A percentile compares a stretch with the other conserved stretches of the same genome.
Conservation (phyloP, 2,888 invertebrate genomes). For the Acleris holmiana region DNA sequence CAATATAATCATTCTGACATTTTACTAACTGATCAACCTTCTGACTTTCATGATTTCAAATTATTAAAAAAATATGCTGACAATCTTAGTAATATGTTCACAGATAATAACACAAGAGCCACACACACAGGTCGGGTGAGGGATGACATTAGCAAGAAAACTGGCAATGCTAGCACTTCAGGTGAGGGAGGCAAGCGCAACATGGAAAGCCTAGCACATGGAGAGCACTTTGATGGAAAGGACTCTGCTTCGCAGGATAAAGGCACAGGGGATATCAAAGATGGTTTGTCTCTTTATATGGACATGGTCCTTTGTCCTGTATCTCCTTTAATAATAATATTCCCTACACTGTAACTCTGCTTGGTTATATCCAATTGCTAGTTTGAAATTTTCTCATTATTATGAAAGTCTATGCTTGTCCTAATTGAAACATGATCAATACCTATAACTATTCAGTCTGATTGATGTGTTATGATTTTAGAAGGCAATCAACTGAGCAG, state of each 20-base stretch:
- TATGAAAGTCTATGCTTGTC: too few species aligned
- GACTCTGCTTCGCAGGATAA: slow-evolving; percentile 69
- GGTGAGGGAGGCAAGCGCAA: slow-evolving; percentile 69
- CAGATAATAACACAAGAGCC: slow-evolving; percentile 73
- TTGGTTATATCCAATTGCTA: too few species aligned
- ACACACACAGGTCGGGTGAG: slow-evolving; percentile 69
- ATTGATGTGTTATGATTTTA: slow-evolving; percentile 28
- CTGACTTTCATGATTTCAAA: too few species aligned
- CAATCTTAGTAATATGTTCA: slow-evolving; percentile 43
- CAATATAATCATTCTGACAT: too few species aligned
- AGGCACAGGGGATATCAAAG: slow-evolving; percentile 61
- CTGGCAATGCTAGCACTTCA: slow-evolving; percentile 71
- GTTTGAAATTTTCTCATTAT: too few species aligned
- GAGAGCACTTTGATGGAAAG: slow-evolving; percentile 74
- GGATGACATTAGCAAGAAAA: slow-evolving; percentile 77
- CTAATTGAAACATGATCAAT: too few species aligned
- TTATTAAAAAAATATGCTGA: slow-evolving; percentile 7
- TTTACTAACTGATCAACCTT: too few species aligned
- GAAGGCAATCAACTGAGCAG: slow-evolving; percentile 67
- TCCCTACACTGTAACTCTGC: too few species aligned
- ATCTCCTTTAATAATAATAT: too few species aligned
- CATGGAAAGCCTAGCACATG: slow-evolving; percentile 79
- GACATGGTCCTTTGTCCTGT: too few species aligned
- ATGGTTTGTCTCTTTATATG: slow-evolving; percentile 53
- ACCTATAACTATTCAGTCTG: too few species aligned